These are phyloP conservation scores for Tautogolabrus adspersus DNA, from an alignment of 2,113 vertebrate genomes.

Conservation along the genomic window DNA sequence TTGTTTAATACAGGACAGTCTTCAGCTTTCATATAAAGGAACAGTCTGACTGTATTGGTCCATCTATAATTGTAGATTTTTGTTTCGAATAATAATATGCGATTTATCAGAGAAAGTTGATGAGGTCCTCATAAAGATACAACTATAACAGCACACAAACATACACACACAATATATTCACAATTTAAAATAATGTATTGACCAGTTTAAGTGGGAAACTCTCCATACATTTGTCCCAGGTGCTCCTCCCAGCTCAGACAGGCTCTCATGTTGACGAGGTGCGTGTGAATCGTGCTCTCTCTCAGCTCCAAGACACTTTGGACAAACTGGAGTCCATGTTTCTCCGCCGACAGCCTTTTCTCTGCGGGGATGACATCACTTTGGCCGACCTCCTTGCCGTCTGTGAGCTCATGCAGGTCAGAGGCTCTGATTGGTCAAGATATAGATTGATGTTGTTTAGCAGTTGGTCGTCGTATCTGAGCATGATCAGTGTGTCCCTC, in stretches of 20 bases:
- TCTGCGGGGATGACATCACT: conserved; percentile 83
- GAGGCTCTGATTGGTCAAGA: not conserved
- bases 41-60: too few species aligned
- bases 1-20: too few species aligned
- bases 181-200: too few species aligned
- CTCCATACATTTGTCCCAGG: conserved; percentile 52
- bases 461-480: conserved; percentile 2
- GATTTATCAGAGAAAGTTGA: too few species aligned
- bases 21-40: too few species aligned
- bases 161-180: too few species aligned
- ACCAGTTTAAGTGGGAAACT: too few species aligned
- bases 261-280: conserved; percentile 53
- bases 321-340: conserved; percentile 82
- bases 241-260: conserved; percentile 62
- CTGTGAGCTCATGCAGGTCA: conserved; percentile 86
- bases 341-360: conserved; percentile 77
- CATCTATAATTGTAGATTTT: too few species aligned
- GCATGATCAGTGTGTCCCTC: conserved; percentile 11
- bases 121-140: too few species aligned
- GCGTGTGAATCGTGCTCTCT: conserved; percentile 64
- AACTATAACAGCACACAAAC: too few species aligned
- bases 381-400: conserved; percentile 83
- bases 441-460: not conserved
- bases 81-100: too few species aligned
- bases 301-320: conserved; percentile 71